Conservation (phyloP, 2,113 vertebrate species). For the Atlantisia rogersi region DNA sequence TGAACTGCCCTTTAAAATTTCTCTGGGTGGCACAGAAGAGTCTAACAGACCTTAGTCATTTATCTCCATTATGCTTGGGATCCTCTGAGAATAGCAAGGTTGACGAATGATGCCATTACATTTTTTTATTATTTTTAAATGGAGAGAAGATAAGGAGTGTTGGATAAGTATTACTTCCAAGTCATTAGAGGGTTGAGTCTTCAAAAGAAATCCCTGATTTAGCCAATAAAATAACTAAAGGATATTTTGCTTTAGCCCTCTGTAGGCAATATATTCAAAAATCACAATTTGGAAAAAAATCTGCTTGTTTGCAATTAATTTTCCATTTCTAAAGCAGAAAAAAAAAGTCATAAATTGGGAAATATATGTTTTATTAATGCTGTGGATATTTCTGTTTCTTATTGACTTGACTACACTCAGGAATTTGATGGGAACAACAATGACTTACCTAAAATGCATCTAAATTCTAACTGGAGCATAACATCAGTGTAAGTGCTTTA, state of each 20-base stretch:
- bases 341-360: neutral
- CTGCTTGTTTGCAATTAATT: neutral
- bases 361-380: neutral
- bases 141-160: conserved; percentile 12
- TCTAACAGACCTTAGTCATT: conserved; percentile 16
- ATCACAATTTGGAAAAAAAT: neutral
- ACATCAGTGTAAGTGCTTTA: neutral
- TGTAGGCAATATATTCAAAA: neutral
- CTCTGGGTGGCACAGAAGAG: conserved; percentile 33
- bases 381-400: neutral
- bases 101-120: conserved; percentile 58
- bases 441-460: neutral
- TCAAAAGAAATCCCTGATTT: conserved; percentile 12
- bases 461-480: neutral
- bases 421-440: neutral
- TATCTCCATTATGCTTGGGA: conserved; percentile 55
- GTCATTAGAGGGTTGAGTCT: conserved; percentile 10
- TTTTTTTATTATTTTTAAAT: conserved; percentile 56
- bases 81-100: conserved; percentile 47
- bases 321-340: neutral
- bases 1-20: conserved; percentile 68
- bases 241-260: neutral
- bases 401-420: neutral
- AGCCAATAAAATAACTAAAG: neutral
- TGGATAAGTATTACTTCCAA: conserved; percentile 27